Evolutionary conservation across 2,797 vertebrate genomes (phyloP), one percentile per base, ranked within the genome.

Genomic region (Siniperca scherzeri): DNA sequence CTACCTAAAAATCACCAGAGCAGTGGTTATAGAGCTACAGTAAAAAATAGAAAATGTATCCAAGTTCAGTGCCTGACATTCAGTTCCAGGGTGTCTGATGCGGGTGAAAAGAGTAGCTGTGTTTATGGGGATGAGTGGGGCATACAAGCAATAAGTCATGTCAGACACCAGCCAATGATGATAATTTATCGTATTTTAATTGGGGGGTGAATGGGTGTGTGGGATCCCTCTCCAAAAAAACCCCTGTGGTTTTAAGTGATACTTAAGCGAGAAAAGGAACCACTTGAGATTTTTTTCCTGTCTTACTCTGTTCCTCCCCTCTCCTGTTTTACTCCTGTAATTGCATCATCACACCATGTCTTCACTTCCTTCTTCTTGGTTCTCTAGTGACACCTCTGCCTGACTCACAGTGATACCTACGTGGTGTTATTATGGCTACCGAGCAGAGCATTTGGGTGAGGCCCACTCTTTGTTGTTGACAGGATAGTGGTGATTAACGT

Each of bases 381-480:
- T 79, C 90, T 92, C 82, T 55, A 27, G 88, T 90, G 92, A 94
- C 92, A 94, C 92, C 92, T 92, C 87, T 25, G 85, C 70, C 79
- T 93, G 90, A 90, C 87, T 93, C 88, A 84, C 78, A 17, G 82
- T 36, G 89, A 88, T 89, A 92, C 89, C 87, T 91, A 44, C 17
- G 85, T 86, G 90, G 88, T 88, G 84, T 94, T 94, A 95, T 94
- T 94, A 94, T 84, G 81, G 89, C 92, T 92, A 91, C 91, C 56
- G 86, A 92, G 90, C 78, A n/a, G 78, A 91, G 90, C 86, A 61
- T 93, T 92, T 87, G 89, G 93, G 90, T 93, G 92, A 95, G 91
- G 89, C 92, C 87, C 75, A 52, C 84, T 93, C 94, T 96, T 94
- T 95, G 94, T 96, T 95, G 94, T 95, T 94, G 94, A 95, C 94